These are phyloP conservation scores for Drosophila prosaltans DNA, from an alignment of 1,140 invertebrate species.

Conservation along the genomic window DNA sequence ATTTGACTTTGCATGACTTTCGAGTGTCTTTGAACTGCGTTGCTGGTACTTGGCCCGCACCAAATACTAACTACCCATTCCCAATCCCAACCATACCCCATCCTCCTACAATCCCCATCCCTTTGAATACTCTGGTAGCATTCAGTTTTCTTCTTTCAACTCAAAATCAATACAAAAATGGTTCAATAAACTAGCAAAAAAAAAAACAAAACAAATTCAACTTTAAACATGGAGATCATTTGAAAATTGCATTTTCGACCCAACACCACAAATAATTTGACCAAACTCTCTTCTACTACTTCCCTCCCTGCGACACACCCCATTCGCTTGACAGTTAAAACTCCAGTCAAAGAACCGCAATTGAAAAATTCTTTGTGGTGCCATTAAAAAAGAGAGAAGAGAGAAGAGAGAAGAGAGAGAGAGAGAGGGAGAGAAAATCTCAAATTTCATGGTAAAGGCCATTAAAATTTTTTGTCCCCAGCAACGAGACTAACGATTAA, in stretches of 20 bases:
- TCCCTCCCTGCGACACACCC: no score
- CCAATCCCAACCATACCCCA: neutral
- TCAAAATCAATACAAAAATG: neutral
- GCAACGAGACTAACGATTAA: neutral
- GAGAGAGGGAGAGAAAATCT: neutral
- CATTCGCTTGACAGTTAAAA: neutral
- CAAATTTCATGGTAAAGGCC: neutral
- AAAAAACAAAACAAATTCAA: neutral
- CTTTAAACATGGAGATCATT: neutral
- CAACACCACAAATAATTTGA: constrained; percentile 13
- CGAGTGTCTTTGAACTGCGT: constrained; percentile 54
- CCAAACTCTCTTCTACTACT: neutral
- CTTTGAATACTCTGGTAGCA: no score
- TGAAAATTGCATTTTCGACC: neutral
- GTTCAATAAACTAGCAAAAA: constrained; percentile 6
- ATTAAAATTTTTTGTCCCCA: constrained; percentile 4
- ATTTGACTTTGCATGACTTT: constrained; percentile 73
- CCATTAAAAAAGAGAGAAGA: neutral
- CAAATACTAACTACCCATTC: neutral
- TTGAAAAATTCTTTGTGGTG: neutral
- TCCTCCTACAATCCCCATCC: neutral
- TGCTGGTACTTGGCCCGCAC: constrained; percentile 9
- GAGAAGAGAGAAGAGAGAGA: neutral
- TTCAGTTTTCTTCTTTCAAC: neutral
- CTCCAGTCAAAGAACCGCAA: neutral